Conservation (phyloP, 92 coral and sea anemone species). For the Porites lobata region DNA sequence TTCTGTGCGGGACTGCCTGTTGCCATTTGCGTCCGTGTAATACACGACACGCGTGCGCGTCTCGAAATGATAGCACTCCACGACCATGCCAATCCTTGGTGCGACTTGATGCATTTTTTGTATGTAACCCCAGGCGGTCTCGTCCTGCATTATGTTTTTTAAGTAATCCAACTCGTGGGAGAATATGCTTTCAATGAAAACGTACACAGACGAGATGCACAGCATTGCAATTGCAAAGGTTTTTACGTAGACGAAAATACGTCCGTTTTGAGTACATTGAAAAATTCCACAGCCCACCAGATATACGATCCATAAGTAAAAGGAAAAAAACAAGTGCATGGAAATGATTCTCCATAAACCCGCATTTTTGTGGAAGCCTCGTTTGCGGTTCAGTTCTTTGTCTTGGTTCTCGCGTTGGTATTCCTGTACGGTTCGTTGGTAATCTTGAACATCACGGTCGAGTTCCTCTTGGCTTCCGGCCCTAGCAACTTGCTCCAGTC, state of each 20-base stretch:
- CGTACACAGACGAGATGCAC: conserved; percentile 36
- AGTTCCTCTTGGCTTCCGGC: conserved; percentile 35
- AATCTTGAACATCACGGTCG: conserved; percentile 34
- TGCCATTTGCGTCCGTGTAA: conserved; percentile 74
- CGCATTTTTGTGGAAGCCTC: conserved; percentile 45
- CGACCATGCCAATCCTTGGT: conserved; percentile 53
- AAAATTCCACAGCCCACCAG: conserved; percentile 57
- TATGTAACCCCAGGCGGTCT: conserved; percentile 64
- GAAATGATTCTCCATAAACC: conserved; percentile 48
- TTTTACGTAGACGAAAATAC: conserved; percentile 32
- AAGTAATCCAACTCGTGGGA: conserved; percentile 63
- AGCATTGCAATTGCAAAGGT: conserved; percentile 40
- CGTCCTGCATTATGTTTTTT: conserved; percentile 61
- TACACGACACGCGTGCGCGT: conserved; percentile 61
- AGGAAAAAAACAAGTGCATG: conserved; percentile 60
- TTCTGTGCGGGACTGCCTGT: conserved; percentile 74
- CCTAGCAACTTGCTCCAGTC: conserved; percentile 47
- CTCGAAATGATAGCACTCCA: conserved; percentile 63
- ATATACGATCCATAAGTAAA: conserved; percentile 51
- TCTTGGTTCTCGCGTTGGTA: conserved; percentile 33
- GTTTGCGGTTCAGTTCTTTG: conserved; percentile 37
- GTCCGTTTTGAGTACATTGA: conserved; percentile 51
- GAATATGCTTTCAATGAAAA: conserved; percentile 52
- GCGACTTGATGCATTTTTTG: conserved; percentile 47
- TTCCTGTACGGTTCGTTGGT: conserved; percentile 40